Conservation (phyloP, 2,888 invertebrate species). For the Pecten maximus region DNA sequence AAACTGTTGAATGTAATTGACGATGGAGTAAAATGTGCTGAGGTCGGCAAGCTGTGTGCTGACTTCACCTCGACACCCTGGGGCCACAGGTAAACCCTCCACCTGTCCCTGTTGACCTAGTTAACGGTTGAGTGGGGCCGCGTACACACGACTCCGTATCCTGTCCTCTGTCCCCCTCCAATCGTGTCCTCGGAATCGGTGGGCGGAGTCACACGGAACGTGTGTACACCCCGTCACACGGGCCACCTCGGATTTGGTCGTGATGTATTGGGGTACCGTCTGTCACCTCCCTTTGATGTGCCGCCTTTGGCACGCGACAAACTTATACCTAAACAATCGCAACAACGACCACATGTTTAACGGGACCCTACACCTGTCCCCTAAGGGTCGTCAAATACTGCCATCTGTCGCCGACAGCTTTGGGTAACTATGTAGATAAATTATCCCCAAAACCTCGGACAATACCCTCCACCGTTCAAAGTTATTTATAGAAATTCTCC, state of each 20-base stretch:
- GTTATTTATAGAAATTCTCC: neutral
- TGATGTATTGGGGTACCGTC: slow-evolving; percentile 24
- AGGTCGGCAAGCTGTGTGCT: slow-evolving; percentile 22
- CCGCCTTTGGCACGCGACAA: slow-evolving; percentile 32
- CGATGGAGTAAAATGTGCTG: neutral
- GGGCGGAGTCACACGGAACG: neutral
- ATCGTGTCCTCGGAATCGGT: neutral
- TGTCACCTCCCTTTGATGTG: slow-evolving; percentile 15
- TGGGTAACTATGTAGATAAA: slow-evolving; percentile 9
- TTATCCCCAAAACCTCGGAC: neutral
- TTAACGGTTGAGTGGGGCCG: neutral
- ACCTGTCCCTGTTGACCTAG: slow-evolving; percentile 7
- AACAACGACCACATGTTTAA: neutral
- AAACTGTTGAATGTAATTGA: neutral
- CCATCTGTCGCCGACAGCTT: slow-evolving; percentile 27
- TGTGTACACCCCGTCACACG: neutral
- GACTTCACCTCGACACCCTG: neutral
- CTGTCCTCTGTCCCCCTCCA: neutral
- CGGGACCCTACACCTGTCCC: slow-evolving; percentile 23
- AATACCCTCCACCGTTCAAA: neutral
- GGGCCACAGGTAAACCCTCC: slow-evolving; percentile 14
- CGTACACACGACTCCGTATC: slow-evolving; percentile 2
- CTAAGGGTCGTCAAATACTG: slow-evolving; percentile 1
- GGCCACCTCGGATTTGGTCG: neutral
- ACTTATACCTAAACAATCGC: slow-evolving; percentile 23